Evolutionary conservation across 2,888 invertebrate species (phyloP).

Genomic region (Euzetes globulus): DNA sequence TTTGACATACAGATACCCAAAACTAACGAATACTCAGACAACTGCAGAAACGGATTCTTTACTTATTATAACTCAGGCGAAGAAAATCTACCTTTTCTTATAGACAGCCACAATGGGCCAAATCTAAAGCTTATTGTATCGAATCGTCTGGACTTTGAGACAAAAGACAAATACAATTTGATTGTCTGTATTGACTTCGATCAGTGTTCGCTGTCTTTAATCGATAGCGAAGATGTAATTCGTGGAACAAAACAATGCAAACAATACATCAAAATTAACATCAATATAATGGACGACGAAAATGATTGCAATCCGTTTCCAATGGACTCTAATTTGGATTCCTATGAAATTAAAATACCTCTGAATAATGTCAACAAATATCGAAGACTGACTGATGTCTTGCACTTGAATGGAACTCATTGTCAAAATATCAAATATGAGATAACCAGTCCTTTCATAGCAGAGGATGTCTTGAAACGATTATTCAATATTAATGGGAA

Average conservation of each 20-base stretch:
- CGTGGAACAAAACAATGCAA: constrained; percentile 24
- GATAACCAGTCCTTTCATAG: constrained; percentile 31
- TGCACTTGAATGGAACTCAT: constrained; percentile 26
- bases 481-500: constrained; percentile 19
- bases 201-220: constrained; percentile 22
- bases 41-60: constrained; percentile 12
- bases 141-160: background rate
- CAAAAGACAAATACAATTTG: background rate
- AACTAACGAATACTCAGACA: background rate
- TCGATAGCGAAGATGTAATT: background rate
- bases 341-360: constrained; percentile 31
- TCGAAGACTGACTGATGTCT: constrained; percentile 25
- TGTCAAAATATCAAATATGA: constrained; percentile 29
- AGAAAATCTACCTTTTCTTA: constrained; percentile 2
- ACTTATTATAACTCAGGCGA: background rate
- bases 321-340: constrained; percentile 19
- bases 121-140: constrained; percentile 5
- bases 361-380: constrained; percentile 12
- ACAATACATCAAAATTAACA: constrained; percentile 25
- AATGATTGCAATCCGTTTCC: constrained; percentile 29
- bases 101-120: background rate
- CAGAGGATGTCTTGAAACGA: constrained; percentile 1
- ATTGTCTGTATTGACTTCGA: constrained; percentile 27
- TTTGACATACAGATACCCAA: background rate
- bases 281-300: background rate